phyloP scores from a whole-genome alignment of 2,797 vertebrate genomes.

The Bucorvus abyssinicus region DNA sequence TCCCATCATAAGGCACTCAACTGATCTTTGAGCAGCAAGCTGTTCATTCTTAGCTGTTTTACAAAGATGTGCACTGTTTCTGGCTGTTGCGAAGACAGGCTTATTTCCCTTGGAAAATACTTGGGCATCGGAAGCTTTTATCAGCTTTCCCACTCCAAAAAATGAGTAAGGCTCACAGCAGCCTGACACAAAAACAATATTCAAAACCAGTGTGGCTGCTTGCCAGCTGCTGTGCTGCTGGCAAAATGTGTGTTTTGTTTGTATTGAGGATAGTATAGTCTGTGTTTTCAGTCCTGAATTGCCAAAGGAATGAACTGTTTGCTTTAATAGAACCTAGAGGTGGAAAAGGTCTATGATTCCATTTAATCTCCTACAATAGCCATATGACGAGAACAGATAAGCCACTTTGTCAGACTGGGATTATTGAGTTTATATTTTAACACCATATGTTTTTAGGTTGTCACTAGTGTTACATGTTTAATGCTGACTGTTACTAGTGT shows the following conservation, averaged over 20 bases:
- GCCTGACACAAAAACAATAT: neutral
- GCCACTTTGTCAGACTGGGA: conserved; percentile 58
- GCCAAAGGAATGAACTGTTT: neutral
- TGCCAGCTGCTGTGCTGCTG: neutral
- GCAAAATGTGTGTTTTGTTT: neutral
- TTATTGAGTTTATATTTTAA: conserved; percentile 48
- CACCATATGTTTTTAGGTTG: conserved; percentile 32
- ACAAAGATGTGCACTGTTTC: neutral
- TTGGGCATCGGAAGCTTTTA: neutral
- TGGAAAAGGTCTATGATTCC: neutral
- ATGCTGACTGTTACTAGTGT: neutral
- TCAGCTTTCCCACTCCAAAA: neutral
- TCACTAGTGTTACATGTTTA: neutral
- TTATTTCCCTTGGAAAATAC: neutral
- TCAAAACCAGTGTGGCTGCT: neutral
- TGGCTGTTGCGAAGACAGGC: neutral
- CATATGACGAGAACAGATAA: conserved; percentile 55
- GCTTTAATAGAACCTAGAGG: neutral
- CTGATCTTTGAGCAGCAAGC: neutral
- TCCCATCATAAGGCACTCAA: neutral
- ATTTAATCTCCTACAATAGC: conserved; percentile 50
- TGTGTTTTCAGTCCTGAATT: neutral
- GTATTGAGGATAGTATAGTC: neutral
- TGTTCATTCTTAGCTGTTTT: neutral
- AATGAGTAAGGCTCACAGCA: neutral